A percentile compares a stretch with the other conserved stretches of the same genome.
Evolutionary conservation across 2,113 vertebrate genomes (phyloP).

Genomic region (Vicugna pacos): DNA sequence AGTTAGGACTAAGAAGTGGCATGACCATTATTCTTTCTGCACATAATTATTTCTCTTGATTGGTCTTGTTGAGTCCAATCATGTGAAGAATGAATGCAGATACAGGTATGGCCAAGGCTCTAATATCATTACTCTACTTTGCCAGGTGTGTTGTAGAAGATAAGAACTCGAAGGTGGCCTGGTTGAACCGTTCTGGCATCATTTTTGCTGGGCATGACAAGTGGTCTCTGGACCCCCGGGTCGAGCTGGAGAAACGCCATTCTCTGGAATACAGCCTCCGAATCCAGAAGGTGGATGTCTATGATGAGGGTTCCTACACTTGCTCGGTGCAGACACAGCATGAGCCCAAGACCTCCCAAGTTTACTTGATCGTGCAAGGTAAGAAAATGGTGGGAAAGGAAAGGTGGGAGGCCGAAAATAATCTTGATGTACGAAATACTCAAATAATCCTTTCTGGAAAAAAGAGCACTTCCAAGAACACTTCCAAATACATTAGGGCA

Average conservation of each 20-base stretch:
- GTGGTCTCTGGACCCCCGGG: conserved; percentile 98
- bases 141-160: conserved; percentile 98
- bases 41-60: conserved; percentile 51
- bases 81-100: background rate
- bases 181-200: conserved; percentile 99
- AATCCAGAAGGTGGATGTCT: conserved; percentile 99
- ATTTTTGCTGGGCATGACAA: conserved; percentile 99
- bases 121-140: conserved; percentile 54
- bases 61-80: background rate
- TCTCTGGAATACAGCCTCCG: conserved; percentile 98
- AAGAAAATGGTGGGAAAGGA: conserved; percentile 76
- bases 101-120: background rate
- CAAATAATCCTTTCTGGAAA: background rate
- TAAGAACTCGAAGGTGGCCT: conserved; percentile 98
- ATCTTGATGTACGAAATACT: background rate
- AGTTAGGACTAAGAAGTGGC: background rate
- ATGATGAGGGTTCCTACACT: conserved; percentile 97
- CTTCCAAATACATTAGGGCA: background rate
- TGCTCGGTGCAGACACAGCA: conserved; percentile 99
- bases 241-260: conserved; percentile 97
- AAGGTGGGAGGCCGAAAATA: background rate
- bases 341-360: conserved; percentile 97
- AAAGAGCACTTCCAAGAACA: background rate
- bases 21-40: background rate
- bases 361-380: conserved; percentile 99